Conservation (phyloP, 2,888 invertebrate genomes). For the Chrysodeixis includens region DNA sequence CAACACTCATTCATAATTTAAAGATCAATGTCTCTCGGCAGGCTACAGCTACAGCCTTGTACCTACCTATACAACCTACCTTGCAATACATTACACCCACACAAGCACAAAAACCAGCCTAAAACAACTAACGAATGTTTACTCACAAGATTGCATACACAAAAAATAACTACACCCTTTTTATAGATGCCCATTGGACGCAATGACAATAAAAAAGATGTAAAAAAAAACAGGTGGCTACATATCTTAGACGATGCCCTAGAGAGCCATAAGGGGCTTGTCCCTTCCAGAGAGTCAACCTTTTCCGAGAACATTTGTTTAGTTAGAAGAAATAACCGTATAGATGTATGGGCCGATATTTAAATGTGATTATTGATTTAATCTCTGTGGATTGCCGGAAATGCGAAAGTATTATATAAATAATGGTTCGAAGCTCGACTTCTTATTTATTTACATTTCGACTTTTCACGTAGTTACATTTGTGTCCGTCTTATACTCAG, state of each 20-base stretch:
- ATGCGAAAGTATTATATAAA: no score
- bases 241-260: slow-evolving; percentile 69
- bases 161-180: slow-evolving; percentile 35
- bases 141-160: slow-evolving; percentile 21
- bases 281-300: slow-evolving; percentile 70
- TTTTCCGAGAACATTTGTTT: slow-evolving; percentile 61
- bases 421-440: slow-evolving; percentile 10
- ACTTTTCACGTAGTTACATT: slow-evolving; percentile 27
- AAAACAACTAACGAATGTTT: slow-evolving; percentile 12
- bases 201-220: slow-evolving; percentile 71
- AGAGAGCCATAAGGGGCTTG: slow-evolving; percentile 71
- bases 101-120: slow-evolving; percentile 8
- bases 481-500: slow-evolving; percentile 23
- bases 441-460: slow-evolving; percentile 47
- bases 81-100: slow-evolving; percentile 22
- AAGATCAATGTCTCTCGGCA: slow-evolving; percentile 59
- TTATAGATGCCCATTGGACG: slow-evolving; percentile 51
- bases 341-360: slow-evolving; percentile 42
- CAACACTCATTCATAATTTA: slow-evolving; percentile 73
- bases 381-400: slow-evolving; percentile 39
- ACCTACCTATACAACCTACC: no score
- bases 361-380: slow-evolving; percentile 47
- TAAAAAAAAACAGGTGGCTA: slow-evolving; percentile 73
- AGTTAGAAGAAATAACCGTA: slow-evolving; percentile 45
- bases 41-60: slow-evolving; percentile 42